These are phyloP conservation scores for Caenorhabditis imperialis DNA, from an alignment of 2,888 invertebrate genomes.

Conservation along the genomic window DNA sequence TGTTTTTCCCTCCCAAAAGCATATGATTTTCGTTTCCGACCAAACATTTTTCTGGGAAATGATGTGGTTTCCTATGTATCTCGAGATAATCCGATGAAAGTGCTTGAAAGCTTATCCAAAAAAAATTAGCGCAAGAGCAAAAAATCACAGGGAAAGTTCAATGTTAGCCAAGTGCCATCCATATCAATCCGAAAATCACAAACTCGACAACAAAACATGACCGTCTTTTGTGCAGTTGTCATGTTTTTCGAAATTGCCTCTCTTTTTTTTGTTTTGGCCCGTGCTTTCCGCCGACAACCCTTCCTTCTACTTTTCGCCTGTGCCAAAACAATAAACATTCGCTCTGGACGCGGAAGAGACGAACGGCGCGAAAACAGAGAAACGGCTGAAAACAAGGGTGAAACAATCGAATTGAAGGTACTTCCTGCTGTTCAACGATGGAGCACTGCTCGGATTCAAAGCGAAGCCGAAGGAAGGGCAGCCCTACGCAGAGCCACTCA, in stretches of 20 bases:
- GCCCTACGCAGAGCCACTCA: constrained; percentile 86
- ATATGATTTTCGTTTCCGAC: too few relatives aligned
- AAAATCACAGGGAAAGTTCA: too few relatives aligned
- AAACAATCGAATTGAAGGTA: constrained; percentile 81
- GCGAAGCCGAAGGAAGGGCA: constrained; percentile 85
- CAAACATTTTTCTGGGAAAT: constrained; percentile 20
- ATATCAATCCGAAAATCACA: not conserved
- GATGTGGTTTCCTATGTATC: constrained; percentile 29
- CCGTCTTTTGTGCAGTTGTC: constrained; percentile 15
- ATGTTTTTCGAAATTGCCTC: not conserved
- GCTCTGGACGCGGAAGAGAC: constrained; percentile 12
- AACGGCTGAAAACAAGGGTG: constrained; percentile 1
- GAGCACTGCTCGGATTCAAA: constrained; percentile 94
- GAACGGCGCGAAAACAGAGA: constrained; percentile 23
- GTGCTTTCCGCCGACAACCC: constrained; percentile 5
- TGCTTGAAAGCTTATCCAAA: too few relatives aligned
- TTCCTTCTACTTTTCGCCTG: constrained; percentile 12
- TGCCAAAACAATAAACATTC: constrained; percentile 33
- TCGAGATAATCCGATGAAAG: too few relatives aligned
- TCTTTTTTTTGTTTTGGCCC: constrained; percentile 14
- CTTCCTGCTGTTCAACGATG: constrained; percentile 94
- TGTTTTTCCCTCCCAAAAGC: too few relatives aligned
- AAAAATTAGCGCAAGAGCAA: too few relatives aligned
- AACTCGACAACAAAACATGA: not conserved
- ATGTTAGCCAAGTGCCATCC: too few relatives aligned